phyloP scores from a whole-genome alignment of 2,113 vertebrate species.

The Nothoprocta perdicaria region DNA sequence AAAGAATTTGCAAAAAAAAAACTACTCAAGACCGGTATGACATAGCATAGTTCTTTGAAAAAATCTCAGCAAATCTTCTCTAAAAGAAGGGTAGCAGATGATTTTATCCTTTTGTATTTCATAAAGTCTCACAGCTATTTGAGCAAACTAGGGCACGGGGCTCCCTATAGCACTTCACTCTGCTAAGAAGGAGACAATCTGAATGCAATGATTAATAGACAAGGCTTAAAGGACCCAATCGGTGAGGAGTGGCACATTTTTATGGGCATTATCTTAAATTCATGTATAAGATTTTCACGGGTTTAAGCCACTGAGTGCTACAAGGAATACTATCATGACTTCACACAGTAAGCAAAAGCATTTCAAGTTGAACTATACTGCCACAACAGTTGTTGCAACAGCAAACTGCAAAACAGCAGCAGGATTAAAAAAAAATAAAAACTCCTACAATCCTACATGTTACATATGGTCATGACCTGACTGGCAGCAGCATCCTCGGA shows the following conservation, averaged over 20 bases:
- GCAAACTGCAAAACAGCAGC: not conserved
- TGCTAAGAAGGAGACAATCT: not conserved
- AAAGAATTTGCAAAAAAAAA: not conserved
- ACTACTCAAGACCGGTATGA: not conserved
- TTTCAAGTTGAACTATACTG: not conserved
- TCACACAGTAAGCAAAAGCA: not conserved
- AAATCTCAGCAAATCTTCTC: not conserved
- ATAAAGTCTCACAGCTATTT: not conserved
- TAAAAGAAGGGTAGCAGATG: not conserved
- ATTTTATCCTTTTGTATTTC: not conserved
- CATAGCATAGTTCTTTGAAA: not conserved
- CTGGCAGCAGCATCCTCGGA: not conserved
- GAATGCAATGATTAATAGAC: fast-evolving
- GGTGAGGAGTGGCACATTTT: not conserved
- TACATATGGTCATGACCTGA: not conserved
- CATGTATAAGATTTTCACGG: not conserved
- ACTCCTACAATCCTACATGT: not conserved
- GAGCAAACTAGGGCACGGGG: not conserved
- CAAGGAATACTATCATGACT: not conserved
- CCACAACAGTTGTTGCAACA: not conserved
- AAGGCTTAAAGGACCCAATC: not conserved
- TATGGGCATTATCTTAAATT: not conserved
- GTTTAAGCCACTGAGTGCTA: not conserved
- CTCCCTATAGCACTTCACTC: not conserved
- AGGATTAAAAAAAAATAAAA: not conserved